These are phyloP conservation scores for Oryzias javanicus DNA, from an alignment of 2,113 vertebrate genomes.

Conservation along the genomic window DNA sequence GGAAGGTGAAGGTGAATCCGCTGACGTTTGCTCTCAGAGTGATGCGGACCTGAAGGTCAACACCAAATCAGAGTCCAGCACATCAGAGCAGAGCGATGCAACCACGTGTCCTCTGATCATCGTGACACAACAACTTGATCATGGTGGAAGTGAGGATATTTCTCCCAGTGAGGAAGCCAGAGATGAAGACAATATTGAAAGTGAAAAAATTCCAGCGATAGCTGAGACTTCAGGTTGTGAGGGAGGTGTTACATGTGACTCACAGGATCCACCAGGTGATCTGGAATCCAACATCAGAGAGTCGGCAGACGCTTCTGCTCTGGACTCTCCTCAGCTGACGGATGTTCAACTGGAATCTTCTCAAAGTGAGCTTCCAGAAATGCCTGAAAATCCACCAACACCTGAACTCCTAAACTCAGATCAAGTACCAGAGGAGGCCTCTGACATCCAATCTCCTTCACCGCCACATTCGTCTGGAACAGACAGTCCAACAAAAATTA, in stretches of 20 bases:
- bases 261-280: not conserved
- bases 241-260: not conserved
- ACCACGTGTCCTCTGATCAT: constrained; percentile 29
- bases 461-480: not conserved
- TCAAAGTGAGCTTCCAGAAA: constrained; percentile 2
- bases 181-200: not conserved
- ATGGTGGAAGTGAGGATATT: not conserved
- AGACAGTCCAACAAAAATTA: constrained; percentile 25
- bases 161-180: not conserved
- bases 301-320: not conserved
- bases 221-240: constrained; percentile 1
- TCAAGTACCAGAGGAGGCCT: constrained; percentile 10
- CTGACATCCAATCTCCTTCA: constrained; percentile 3
- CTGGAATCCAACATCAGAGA: not conserved
- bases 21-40: constrained; percentile 8
- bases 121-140: constrained; percentile 19
- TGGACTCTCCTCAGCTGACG: not conserved
- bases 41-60: not conserved
- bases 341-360: constrained; percentile 1
- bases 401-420: constrained; percentile 11
- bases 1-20: constrained; percentile 6
- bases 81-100: not conserved
- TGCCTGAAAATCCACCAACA: not conserved
- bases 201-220: not conserved
- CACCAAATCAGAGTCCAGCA: not conserved